Evolutionary conservation across 35 echinoderm and acorn worm genomes (phyloP).

Genomic region (Diadema setosum): DNA sequence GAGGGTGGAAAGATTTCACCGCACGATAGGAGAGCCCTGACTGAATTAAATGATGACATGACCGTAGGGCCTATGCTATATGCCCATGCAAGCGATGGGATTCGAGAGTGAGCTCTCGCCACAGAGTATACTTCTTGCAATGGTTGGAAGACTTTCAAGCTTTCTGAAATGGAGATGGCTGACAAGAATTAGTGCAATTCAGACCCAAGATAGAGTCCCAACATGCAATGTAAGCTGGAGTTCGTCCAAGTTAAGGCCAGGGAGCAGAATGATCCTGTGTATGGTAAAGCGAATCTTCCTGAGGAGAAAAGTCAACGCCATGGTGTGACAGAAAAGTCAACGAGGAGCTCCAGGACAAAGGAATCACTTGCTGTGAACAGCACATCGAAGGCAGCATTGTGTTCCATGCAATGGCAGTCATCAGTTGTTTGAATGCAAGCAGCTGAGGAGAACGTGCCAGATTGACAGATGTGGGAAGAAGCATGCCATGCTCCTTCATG

Average conservation of each 20-base stretch:
- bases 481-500: constrained; percentile 45
- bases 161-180: neutral
- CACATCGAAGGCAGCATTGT: neutral
- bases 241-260: neutral
- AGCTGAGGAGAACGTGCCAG: neutral
- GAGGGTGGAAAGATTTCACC: neutral
- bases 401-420: too few relatives aligned
- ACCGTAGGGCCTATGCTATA: constrained; percentile 31
- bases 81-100: constrained; percentile 12
- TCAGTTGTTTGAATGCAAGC: too few relatives aligned
- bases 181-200: neutral
- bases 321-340: neutral
- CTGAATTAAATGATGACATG: constrained; percentile 34
- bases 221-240: neutral
- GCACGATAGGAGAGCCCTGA: neutral
- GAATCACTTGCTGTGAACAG: neutral
- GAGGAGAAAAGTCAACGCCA: neutral
- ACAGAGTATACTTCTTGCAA: neutral
- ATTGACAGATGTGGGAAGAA: constrained; percentile 16
- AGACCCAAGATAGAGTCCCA: neutral
- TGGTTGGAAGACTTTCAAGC: neutral
- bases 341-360: neutral
- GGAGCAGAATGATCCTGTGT: constrained; percentile 21
- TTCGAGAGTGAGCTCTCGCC: neutral
- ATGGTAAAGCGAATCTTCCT: neutral